Evolutionary conservation across 2,113 vertebrate species (phyloP), one percentile per base, ranked within the genome.

Genomic region (Chinchilla lanigera): DNA sequence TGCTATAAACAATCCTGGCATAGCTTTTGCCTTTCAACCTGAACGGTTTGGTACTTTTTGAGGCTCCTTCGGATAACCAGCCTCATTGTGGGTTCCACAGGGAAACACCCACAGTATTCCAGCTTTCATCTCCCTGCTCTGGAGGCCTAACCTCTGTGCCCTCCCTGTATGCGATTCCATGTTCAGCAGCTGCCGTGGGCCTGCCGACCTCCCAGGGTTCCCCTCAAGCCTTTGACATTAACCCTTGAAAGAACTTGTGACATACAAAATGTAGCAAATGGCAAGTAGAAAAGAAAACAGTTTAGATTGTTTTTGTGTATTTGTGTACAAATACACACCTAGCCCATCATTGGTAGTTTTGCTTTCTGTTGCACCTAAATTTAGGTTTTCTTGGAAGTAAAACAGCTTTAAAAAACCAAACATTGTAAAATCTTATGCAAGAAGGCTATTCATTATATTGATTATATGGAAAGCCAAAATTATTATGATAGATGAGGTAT

Each of bases 291-390:
- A 78, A 88, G 86, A 97, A 69, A 92, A 50, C 54, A 87, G 9
- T 63, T 38, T 93, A 35, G 28, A 54, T 75, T 75, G 89, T 94
- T 90, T 35, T 67, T n/a, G 16, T 69, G 94, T 88, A 26, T 95
- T 69, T 93, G 30, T 83, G 28, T 84, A 86, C 85, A 26, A 73
- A 93, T 89, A 96, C 56, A 71, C 65, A 56, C 3, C 14, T 67
- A 35, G 56, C 56, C 14, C 73, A 47, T 80, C 5, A 0, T 86
- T 41, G n/a, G 47, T 84, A 83, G 38, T 89, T 97, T 94, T 96
- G 41, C 65, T 95, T 94, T 96, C 84, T 83, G 78, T n/a, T 86
- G 80, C 44, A 92, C 54, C 97, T 91, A 83, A 90, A 84, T 95
- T 89, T 63, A 80, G 63, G 5, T 86, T 95, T 93, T 85, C 56